Percentiles rank a stretch among this genome's conserved stretches.
These are phyloP conservation scores for Macrostomum lignano DNA, from an alignment of 1,140 invertebrate species.

Conservation along the genomic window DNA sequence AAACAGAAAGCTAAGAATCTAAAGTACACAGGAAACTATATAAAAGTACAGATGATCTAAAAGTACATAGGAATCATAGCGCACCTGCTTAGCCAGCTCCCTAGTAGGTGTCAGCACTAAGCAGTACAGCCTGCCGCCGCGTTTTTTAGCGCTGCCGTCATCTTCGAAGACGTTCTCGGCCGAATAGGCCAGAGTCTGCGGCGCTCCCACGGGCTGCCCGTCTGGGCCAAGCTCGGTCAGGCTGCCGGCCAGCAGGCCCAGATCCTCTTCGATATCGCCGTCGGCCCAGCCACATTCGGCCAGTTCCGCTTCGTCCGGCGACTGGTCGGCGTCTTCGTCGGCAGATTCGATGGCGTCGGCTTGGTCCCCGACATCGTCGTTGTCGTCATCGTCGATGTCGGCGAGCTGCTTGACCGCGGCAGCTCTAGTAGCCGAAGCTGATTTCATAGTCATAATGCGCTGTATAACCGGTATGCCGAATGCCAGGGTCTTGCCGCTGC, in stretches of 20 bases:
- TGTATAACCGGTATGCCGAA: slow-evolving; percentile 5
- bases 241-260: background rate
- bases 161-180: background rate
- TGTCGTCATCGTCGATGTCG: background rate
- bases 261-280: background rate
- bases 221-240: background rate
- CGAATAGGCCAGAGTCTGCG: background rate
- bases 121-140: background rate
- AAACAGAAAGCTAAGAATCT: too few relatives aligned
- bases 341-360: background rate
- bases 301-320: background rate
- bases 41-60: too few relatives aligned
- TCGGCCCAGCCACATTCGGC: background rate
- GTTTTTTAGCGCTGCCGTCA: background rate
- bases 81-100: slow-evolving; percentile 21
- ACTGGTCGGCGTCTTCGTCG: background rate
- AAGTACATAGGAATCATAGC: too few relatives aligned
- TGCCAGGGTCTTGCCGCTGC: slow-evolving; percentile 7
- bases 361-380: background rate
- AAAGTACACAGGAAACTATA: too few relatives aligned
- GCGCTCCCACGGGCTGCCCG: background rate
- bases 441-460: slow-evolving; percentile 2
- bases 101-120: slow-evolving; percentile 20
- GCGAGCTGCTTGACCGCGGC: background rate
- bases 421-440: background rate